Evolutionary conservation across 2,888 invertebrate species (phyloP), one percentile per base, ranked within the genome.

Genomic region (Ophioninae sp.): DNA sequence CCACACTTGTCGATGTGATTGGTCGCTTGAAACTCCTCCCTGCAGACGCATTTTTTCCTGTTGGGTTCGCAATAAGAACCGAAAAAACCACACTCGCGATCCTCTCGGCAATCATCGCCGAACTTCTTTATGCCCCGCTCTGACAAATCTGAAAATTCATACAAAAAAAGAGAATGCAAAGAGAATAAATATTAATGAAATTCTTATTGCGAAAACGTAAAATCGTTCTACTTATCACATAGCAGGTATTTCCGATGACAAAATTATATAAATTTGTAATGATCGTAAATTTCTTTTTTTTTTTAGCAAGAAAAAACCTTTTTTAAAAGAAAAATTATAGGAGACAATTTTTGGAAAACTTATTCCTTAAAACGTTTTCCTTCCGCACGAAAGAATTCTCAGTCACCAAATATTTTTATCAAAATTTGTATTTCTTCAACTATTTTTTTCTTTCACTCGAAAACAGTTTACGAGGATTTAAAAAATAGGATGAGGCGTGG

Each of bases 1-100:
- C 97, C 97, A 93, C 97, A 97, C 93, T 97, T 97, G 93, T 97
- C 96, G 89, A 97, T 94, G 92, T 97, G 97, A 94, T 97, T 97
- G 90, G 96, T 97, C 88, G 96, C 95, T 23, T 95, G 95, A 87
- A 95, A 94, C 88, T 96, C 96, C 39, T 95, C 95, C 85, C 94
- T 94, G 92, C 97, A 97, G 89, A 95, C 94, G 91, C 97, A 97
- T 87, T 94, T 95, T 90, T 95, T 95, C 90, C 95, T 95, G 87
- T 94, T 94, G 30, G 94, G 94, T 89, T 96, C 96, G 91, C 97
- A 97, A 84, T 96, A 94, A 56, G 97, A 95, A 86, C 96, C 96
- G 72, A 94, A 94, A 93, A 97, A 97, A 76, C 96, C 95, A 91
- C 97, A 97, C 89, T 97, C 97, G 81, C 93, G 92, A 76, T 95